Evolutionary conservation across 2,888 invertebrate species (phyloP), one percentile per base, ranked within the genome.

Genomic region (Drosophila paranaensis): DNA sequence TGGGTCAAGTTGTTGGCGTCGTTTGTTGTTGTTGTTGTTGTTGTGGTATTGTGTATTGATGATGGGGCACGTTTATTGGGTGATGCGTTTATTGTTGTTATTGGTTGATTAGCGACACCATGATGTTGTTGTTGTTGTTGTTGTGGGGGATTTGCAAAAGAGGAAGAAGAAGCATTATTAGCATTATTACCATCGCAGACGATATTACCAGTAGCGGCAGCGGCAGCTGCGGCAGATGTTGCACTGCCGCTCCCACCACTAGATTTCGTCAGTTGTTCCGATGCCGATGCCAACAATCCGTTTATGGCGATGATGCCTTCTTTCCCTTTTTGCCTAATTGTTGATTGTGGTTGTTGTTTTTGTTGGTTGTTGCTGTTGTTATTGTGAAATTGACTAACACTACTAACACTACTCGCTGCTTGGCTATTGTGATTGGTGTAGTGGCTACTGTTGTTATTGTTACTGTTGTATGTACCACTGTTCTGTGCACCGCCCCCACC

Each of bases 101-200:
- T 71, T 71, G 71, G 79, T 81, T 72, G 82, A 79, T 80, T 82
- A 65, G 91, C 91, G 91, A 92, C 92, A 91, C 90, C 92, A 91
- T 92, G 92, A 91, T 91, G 83, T 80, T 82, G 89, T 85, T 86
- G 92, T 91, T 85, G 89, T 85, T 86, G 83, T 80, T 79, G 89
- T 85, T 86, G 92, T 91, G 91, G 82, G 91, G 92, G 90, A 89
- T 92, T 92, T 93, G 94, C 92, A 93, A 94, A 94, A 94, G 94
- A 95, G 93, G 94, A 93, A 93, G 94, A 94, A 94, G 94, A 95
- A 94, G 94, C 92, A 92, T 92, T 91, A 93, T 93, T 93, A 93
- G 93, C 92, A 94, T 93, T 94, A 93, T 94, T 95, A 95, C 94
- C 94, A 92, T 94, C 93, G 93, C 92, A 93, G 91, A 90, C 93